A percentile compares a stretch with the other conserved stretches of the same genome.
phyloP scores from a whole-genome alignment of 1,140 invertebrate genomes.

The Campoletis sonorensis region DNA sequence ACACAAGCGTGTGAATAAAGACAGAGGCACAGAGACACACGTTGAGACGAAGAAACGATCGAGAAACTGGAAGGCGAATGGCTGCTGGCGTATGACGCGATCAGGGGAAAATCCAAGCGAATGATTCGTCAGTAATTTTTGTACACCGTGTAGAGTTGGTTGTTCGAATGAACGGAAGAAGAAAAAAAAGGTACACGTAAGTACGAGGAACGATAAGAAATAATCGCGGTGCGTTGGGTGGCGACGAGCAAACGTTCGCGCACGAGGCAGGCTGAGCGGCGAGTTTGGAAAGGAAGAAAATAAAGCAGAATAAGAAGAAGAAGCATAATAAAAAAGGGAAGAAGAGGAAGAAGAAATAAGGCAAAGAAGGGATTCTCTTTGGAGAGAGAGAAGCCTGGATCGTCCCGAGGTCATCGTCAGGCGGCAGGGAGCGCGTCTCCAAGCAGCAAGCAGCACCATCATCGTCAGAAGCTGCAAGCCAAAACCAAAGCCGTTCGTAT shows the following conservation, averaged over 20 bases:
- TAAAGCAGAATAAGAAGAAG: not conserved
- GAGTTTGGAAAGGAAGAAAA: not conserved
- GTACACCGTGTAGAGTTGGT: not conserved
- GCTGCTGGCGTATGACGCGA: conserved; percentile 2
- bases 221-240: conserved; percentile 2
- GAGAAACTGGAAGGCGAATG: conserved; percentile 4
- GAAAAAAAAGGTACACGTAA: not conserved
- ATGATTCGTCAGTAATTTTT: conserved; percentile 18
- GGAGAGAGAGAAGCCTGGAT: conserved; percentile 23
- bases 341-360: conserved; percentile 1
- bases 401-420: conserved; percentile 45
- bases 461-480: conserved; percentile 37
- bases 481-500: not conserved
- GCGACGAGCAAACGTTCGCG: not conserved
- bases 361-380: not conserved
- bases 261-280: not conserved
- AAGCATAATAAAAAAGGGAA: not conserved
- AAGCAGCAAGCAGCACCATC: conserved; percentile 34
- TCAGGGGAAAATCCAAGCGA: conserved; percentile 11
- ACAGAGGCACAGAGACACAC: not conserved
- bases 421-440: conserved; percentile 39
- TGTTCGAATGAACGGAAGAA: conserved; percentile 9
- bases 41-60: not conserved
- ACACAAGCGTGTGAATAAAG: not conserved
- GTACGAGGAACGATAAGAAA: conserved; percentile 8